phyloP scores from a whole-genome alignment of 2,113 vertebrate species.

The Siniperca chuatsi region DNA sequence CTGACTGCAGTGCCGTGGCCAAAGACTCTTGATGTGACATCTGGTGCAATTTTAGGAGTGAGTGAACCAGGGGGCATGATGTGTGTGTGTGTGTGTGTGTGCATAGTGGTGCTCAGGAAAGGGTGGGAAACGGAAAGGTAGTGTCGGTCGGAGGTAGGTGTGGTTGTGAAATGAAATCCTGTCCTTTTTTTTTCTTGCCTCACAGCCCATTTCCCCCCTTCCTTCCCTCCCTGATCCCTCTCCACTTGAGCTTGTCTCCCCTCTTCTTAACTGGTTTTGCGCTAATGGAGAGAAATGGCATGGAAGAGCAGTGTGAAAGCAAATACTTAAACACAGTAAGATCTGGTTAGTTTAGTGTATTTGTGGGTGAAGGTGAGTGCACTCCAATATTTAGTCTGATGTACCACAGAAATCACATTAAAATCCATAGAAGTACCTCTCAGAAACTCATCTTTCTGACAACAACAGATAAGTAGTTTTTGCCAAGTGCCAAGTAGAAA shows the following conservation, averaged over 20 bases:
- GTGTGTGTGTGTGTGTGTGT: slow-evolving; percentile 47
- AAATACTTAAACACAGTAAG: not conserved
- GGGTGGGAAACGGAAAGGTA: slow-evolving; percentile 85
- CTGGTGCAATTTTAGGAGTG: slow-evolving; percentile 79
- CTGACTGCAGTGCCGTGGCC: slow-evolving; percentile 62
- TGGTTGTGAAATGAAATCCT: slow-evolving; percentile 81
- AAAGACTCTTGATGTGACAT: slow-evolving; percentile 80
- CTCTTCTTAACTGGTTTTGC: slow-evolving; percentile 22
- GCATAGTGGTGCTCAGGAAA: slow-evolving; percentile 76
- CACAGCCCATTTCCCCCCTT: slow-evolving; percentile 50
- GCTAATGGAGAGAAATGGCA: not conserved
- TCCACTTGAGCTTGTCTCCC: slow-evolving; percentile 30
- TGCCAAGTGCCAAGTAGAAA: slow-evolving; percentile 11
- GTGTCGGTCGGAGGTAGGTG: slow-evolving; percentile 75
- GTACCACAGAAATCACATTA: no score
- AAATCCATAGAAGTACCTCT: no score
- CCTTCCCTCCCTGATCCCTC: slow-evolving; percentile 30
- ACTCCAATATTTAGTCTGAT: not conserved
- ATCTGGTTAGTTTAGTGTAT: not conserved
- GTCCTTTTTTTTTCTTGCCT: slow-evolving; percentile 62
- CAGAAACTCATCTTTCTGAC: slow-evolving; percentile 13
- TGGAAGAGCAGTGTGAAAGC: not conserved
- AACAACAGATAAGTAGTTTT: slow-evolving; percentile 20
- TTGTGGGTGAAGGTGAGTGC: not conserved
- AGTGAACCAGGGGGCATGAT: slow-evolving; percentile 66